phyloP scores from a whole-genome alignment of 2,797 vertebrate species.

The Onychomys leucogaster region DNA sequence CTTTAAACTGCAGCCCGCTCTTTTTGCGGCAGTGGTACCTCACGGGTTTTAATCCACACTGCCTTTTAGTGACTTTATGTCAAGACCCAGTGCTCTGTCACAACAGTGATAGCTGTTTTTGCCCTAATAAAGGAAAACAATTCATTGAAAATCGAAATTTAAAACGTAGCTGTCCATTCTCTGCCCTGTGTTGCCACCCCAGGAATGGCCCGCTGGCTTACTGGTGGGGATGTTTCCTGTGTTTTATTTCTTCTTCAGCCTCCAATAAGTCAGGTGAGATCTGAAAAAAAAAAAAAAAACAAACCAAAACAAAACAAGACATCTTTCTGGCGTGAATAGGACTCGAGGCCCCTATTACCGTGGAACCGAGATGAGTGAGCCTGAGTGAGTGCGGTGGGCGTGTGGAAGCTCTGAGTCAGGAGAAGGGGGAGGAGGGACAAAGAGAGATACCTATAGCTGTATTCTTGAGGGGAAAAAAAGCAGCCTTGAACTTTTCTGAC shows the following conservation, averaged over 20 bases:
- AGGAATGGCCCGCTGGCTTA: not conserved
- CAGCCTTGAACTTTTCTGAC: constrained; percentile 25
- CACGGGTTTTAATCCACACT: not conserved
- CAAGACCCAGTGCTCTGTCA: constrained; percentile 16
- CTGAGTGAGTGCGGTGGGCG: no score
- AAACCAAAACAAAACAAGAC: no score
- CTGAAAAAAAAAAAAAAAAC: constrained; percentile 38
- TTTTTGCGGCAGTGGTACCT: not conserved
- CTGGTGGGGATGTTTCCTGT: not conserved
- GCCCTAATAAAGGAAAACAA: not conserved
- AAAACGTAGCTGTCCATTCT: not conserved
- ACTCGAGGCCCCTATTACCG: not conserved
- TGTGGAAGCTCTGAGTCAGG: not conserved
- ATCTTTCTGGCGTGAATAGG: constrained; percentile 47
- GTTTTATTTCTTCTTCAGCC: constrained; percentile 33
- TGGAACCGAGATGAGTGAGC: constrained; percentile 17
- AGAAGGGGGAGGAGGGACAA: not conserved
- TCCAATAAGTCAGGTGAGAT: constrained; percentile 32
- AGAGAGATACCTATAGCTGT: not conserved
- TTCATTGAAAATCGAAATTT: not conserved
- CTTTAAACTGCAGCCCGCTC: not conserved
- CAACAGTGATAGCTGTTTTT: constrained; percentile 54
- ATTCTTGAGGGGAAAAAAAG: not conserved
- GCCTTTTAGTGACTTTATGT: constrained; percentile 33
- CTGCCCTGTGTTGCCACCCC: constrained; percentile 12